Evolutionary conservation across 2,797 vertebrate genomes (phyloP).

Genomic region (Halcyon chelicuti): DNA sequence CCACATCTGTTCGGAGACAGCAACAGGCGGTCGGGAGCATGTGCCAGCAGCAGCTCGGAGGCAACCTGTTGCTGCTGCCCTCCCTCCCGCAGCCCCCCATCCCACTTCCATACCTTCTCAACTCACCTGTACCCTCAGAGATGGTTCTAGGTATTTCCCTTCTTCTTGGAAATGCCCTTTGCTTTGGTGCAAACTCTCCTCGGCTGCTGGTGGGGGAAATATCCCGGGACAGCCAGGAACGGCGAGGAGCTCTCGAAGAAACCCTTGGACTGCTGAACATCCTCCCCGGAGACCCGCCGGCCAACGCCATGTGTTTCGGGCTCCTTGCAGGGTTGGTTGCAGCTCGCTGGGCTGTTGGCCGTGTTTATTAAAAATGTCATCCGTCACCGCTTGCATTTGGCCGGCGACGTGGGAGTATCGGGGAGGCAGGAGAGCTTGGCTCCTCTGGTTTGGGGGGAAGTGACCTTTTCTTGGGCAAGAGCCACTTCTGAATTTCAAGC

Average conservation of each 20-base stretch:
- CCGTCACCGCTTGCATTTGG: neutral
- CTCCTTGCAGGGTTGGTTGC: neutral
- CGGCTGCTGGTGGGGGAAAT: rapidly evolving
- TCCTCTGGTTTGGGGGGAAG: neutral
- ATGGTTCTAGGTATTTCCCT: neutral
- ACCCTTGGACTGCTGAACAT: neutral
- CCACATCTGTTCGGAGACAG: conserved; percentile 64
- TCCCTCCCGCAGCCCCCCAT: neutral
- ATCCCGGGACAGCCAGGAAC: rapidly evolving
- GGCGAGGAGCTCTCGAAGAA: neutral
- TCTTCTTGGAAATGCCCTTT: rapidly evolving
- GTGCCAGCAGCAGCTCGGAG: conserved; percentile 10
- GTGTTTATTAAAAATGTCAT: neutral
- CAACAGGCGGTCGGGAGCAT: conserved; percentile 22
- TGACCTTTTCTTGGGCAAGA: neutral
- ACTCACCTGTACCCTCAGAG: neutral
- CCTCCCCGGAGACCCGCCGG: neutral
- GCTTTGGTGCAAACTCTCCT: neutral
- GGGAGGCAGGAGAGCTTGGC: neutral
- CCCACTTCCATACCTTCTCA: neutral
- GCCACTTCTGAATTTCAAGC: neutral
- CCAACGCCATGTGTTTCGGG: neutral
- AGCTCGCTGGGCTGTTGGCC: neutral
- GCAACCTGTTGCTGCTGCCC: conserved; percentile 43
- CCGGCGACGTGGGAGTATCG: neutral